Conservation (phyloP, 53 echinoderm and acorn worm species). For the Crossaster papposus region DNA sequence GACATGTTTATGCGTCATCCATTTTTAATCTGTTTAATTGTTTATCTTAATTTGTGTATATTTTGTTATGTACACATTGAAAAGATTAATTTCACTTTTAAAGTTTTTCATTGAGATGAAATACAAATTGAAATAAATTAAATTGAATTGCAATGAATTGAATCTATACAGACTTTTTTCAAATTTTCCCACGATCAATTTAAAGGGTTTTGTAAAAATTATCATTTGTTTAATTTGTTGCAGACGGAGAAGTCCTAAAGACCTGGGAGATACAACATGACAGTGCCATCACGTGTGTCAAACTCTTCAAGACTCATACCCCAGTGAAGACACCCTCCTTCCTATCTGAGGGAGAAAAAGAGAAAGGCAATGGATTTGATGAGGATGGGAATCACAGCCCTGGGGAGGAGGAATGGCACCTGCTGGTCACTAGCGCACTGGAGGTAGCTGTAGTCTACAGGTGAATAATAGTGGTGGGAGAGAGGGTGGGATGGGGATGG, state of each 20-base stretch:
- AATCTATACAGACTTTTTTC: no score
- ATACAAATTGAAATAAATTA: no score
- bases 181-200: no score
- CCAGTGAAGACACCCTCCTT: slow-evolving; percentile 61
- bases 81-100: no score
- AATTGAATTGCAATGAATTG: no score
- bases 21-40: no score
- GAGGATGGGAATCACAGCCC: background rate
- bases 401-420: slow-evolving; percentile 52
- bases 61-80: no score
- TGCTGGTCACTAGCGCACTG: slow-evolving; percentile 83
- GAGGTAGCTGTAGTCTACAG: slow-evolving; percentile 89
- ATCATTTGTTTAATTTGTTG: background rate
- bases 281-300: slow-evolving; percentile 82
- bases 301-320: slow-evolving; percentile 71
- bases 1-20: no score
- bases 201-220: no score
- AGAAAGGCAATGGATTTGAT: background rate
- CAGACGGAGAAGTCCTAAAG: slow-evolving; percentile 57
- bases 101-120: no score
- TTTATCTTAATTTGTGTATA: no score
- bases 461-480: slow-evolving; percentile 18
- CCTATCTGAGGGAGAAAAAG: slow-evolving; percentile 26
- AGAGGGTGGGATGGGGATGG: background rate
- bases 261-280: slow-evolving; percentile 87